Evolutionary conservation across 2,797 vertebrate species (phyloP), one percentile per base, ranked within the genome.

Genomic region (Fistularia tabacaria): DNA sequence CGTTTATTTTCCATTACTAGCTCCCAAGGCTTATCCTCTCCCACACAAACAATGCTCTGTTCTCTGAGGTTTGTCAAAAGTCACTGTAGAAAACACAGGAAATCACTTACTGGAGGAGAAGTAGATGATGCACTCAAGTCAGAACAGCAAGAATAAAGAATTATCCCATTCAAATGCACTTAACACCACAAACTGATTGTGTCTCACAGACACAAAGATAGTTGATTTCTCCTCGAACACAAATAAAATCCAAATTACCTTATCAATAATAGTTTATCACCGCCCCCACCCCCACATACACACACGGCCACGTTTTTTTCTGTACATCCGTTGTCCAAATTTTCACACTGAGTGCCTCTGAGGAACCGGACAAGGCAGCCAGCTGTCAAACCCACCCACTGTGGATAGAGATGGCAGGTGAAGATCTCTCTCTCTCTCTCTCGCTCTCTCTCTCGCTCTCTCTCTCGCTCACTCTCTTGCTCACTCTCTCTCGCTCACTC

Each of bases 361-460:
- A 79, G 74, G 78, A 87, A 86, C 67, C 71, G 76, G 80, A 86
- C 83, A 74, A 86, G 88, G 88, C 89, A 91, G 86, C 87, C 88
- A 91, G 88, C 88, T 90, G 88, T 93, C 90, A 90, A 25, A 91
- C 87, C 87, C 84, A 84, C 68, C 85, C 65, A 85, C 75, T 51
- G 53, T 93, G 93, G 95, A 80, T 91, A 91, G 92, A 91, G 91
- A 92, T 90, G 90, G 90, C 93, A 94, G 92, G 92, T 94, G 93
- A 92, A 88, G 79, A 79, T 78, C 83, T 87, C 47, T 73, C n/a
- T 64, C 77, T 80, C n/a, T 73, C 15, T 79, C 79, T 62, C 14
- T 15, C 41, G 36, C 45, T 10, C 38, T 6, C 14, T 37, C 50
- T 40, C 2, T 11, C 40, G 11, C 11, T n/a, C n/a, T n/a, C n/a